phyloP scores from a whole-genome alignment of 2,888 invertebrate species.

The Proisotoma minuta region DNA sequence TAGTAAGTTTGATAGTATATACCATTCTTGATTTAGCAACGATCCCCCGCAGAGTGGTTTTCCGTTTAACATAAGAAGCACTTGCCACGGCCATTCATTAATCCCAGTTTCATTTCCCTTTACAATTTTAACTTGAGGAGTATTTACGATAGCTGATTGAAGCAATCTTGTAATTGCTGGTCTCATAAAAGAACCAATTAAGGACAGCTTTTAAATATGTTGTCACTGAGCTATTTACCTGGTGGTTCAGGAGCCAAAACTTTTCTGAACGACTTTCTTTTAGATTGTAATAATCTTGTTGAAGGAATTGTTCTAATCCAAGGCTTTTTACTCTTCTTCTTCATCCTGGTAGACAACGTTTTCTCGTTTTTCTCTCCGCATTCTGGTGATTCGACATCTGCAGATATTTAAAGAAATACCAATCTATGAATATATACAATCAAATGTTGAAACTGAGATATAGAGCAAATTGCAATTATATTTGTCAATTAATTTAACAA shows the following conservation, averaged over 20 bases:
- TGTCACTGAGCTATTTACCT: constrained; percentile 3
- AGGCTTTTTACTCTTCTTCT: neutral
- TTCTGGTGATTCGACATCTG: constrained; percentile 12
- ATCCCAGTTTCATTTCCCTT: constrained; percentile 43
- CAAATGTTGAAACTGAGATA: too few relatives aligned
- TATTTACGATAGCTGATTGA: constrained; percentile 20
- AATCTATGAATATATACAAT: too few relatives aligned
- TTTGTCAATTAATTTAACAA: too few relatives aligned
- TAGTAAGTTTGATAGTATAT: neutral
- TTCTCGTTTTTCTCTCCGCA: constrained; percentile 34
- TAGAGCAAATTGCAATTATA: too few relatives aligned
- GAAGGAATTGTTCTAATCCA: constrained; percentile 16
- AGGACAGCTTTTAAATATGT: neutral
- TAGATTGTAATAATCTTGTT: constrained; percentile 14
- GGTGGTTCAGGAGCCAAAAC: constrained; percentile 10
- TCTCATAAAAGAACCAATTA: neutral
- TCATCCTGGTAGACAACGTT: constrained; percentile 8
- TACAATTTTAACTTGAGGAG: constrained; percentile 26
- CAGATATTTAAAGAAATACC: neutral
- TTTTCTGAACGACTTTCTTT: constrained; percentile 15
- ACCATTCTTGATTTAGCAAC: constrained; percentile 33
- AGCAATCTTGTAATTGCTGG: constrained; percentile 29
- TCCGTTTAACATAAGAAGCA: constrained; percentile 32
- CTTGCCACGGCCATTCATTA: constrained; percentile 46
- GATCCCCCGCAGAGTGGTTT: constrained; percentile 42